Conservation (phyloP, 1,140 invertebrate species). For the Philopotamus ludificatus region DNA sequence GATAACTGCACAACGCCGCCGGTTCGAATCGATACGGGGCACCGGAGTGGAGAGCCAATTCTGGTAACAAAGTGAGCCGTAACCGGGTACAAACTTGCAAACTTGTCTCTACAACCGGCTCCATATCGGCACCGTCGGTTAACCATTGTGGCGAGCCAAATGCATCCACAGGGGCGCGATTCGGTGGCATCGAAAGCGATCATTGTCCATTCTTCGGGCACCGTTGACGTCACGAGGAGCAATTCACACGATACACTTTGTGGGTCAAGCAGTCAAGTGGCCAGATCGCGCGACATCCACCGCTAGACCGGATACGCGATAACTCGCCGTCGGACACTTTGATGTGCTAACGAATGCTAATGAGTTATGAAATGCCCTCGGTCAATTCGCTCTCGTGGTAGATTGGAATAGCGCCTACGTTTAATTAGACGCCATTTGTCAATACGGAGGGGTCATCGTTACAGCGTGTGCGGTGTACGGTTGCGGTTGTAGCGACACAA, state of each 20-base stretch:
- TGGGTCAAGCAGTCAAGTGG: background rate
- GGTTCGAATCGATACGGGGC: background rate
- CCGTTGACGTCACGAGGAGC: too few species aligned
- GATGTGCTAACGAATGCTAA: slow-evolving; percentile 27
- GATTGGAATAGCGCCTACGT: slow-evolving; percentile 12
- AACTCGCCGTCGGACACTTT: slow-evolving; percentile 13
- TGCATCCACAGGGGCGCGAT: too few species aligned
- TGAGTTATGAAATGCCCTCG: slow-evolving; percentile 17
- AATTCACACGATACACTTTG: background rate
- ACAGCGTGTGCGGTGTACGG: background rate
- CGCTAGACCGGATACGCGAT: background rate
- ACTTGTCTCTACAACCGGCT: background rate
- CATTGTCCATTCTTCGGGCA: background rate
- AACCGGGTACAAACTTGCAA: background rate
- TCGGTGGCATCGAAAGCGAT: background rate
- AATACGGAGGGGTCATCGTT: background rate
- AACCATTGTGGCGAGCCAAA: too few species aligned
- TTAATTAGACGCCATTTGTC: slow-evolving; percentile 20
- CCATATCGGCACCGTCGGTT: too few species aligned
- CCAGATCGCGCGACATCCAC: background rate
- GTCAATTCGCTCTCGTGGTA: background rate
- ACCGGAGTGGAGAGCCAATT: background rate
- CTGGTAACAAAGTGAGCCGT: background rate
- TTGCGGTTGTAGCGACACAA: background rate
- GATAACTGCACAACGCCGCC: background rate